Evolutionary conservation across 2,888 invertebrate genomes (phyloP).

Genomic region (Mallateleia sp.): DNA sequence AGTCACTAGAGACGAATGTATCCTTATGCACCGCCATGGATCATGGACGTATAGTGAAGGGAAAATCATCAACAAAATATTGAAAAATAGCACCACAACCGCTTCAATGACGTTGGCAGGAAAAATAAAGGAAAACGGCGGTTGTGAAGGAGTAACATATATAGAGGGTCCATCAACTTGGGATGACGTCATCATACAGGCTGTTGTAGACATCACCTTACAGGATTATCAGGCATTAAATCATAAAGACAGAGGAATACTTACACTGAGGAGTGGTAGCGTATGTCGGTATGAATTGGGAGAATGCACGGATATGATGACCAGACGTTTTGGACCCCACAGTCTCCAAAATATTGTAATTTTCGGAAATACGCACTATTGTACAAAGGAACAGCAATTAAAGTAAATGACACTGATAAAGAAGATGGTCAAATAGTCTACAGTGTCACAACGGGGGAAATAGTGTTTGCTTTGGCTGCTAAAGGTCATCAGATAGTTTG

Average conservation of each 20-base stretch:
- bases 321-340: too few species aligned
- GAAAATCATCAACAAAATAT: not conserved
- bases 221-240: not conserved
- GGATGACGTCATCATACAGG: conserved; percentile 57
- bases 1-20: not conserved
- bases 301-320: too few species aligned
- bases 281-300: too few species aligned
- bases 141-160: too few species aligned
- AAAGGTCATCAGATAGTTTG: not conserved
- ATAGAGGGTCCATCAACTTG: not conserved
- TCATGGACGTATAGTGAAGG: not conserved
- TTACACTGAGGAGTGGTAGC: too few species aligned
- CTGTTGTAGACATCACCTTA: conserved; percentile 31
- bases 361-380: too few species aligned
- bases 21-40: not conserved
- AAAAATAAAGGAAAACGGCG: not conserved
- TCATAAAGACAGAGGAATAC: too few species aligned
- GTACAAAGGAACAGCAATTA: conserved; percentile 60
- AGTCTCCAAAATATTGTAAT: too few species aligned
- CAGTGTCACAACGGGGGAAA: conserved; percentile 36
- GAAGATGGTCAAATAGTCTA: conserved; percentile 35
- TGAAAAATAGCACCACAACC: not conserved
- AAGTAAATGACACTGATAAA: not conserved
- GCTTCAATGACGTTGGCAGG: not conserved
- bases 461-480: conserved; percentile 67